These are phyloP conservation scores for Alethe castanea DNA, from an alignment of 2,113 vertebrate species.

Conservation along the genomic window DNA sequence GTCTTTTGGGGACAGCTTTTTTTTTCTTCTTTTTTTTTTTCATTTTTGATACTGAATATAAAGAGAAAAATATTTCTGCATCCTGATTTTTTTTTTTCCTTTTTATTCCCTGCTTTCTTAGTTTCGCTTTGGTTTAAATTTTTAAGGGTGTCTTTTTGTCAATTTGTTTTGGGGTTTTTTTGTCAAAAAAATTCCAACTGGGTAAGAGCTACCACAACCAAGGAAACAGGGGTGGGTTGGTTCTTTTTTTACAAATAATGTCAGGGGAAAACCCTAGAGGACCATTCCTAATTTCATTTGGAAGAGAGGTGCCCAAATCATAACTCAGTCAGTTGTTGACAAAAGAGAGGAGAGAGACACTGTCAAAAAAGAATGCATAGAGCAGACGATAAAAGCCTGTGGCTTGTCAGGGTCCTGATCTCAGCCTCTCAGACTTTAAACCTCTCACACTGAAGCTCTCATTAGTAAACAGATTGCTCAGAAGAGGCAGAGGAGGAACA, in stretches of 20 bases:
- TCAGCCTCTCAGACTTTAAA: neutral
- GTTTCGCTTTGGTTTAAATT: neutral
- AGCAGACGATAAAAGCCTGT: slow-evolving; percentile 1
- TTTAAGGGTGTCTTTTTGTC: neutral
- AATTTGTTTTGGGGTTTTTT: neutral
- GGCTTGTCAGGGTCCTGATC: neutral
- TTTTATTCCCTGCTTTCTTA: neutral
- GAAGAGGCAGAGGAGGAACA: neutral
- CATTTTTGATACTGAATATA: neutral
- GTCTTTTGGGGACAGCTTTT: neutral
- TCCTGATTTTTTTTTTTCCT: neutral
- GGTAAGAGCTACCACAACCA: neutral
- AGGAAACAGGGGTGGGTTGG: neutral
- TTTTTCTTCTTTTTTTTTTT: neutral
- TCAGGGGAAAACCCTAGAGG: neutral
- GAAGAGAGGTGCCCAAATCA: neutral
- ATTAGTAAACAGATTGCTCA: slow-evolving; percentile 11
- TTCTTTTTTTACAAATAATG: neutral
- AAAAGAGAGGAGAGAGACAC: neutral
- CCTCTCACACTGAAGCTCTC: neutral
- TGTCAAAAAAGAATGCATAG: neutral
- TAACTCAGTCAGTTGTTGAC: neutral
- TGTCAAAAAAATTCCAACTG: neutral
- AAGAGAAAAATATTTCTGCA: neutral
- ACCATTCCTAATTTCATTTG: neutral